Evolutionary conservation across 2,113 vertebrate genomes (phyloP), one percentile per base, ranked within the genome.

Genomic region (Scolopax mira): DNA sequence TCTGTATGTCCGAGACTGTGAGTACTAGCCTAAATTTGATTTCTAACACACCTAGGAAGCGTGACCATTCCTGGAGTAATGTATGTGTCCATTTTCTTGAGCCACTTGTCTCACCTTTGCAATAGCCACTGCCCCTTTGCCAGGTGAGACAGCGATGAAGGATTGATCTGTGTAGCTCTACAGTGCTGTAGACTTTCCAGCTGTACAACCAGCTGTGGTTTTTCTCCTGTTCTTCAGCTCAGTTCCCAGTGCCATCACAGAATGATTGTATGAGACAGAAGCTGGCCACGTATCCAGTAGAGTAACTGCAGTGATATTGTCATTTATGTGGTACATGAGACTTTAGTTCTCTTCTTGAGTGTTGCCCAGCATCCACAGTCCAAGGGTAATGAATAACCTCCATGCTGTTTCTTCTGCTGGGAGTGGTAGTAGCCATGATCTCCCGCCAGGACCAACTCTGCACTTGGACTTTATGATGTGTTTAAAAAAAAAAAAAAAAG

Each of bases 401-500:
- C 25, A 17, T 23, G 23, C 35, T 71, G 19, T 55, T 90, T 42
- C 60, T 95, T 87, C 65, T 87, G 35, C 65, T 89, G 73, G 48
- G 52, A 81, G 52, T 44, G 52, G 44, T 61, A 52, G 82, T 55
- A 89, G 61, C 78, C 52, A 35, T 35, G 42, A 44, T 85, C 65
- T 81, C 41, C 70, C 81, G 55, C 39, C 73, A 87, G 80, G 33
- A 39, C 16, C 0, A 3, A 79, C 52, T 96, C 83, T 69, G 27
- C 70, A 72, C 78, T 79, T 93, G 39, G 61, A 85, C 66, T 87
- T 94, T 69, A 87, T 72, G 73, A 91, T 57, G 75, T 85, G 78
- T 42, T 85, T 66, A 48, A 9, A 31, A 41, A 66, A 57, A 51
- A 69, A 61, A 30, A 14, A 28, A 28, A 21, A 9, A 35, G 21